Conservation (phyloP, 2,797 vertebrate species). For the Neoniphon sammara region DNA sequence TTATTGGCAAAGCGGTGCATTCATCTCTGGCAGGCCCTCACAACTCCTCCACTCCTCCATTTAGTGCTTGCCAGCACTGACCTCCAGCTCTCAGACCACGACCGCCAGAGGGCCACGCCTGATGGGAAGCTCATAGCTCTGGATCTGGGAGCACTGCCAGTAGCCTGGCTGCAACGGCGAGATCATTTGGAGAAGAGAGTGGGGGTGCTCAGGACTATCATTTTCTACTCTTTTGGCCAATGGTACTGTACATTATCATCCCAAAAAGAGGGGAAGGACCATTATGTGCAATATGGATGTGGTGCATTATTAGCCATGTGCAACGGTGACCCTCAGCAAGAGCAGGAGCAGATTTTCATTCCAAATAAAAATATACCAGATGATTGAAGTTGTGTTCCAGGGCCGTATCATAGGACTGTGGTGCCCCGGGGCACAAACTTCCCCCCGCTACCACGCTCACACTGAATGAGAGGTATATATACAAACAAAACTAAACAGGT, state of each 20-base stretch:
- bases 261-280: conserved; percentile 17
- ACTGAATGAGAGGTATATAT: too few relatives aligned
- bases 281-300: conserved; percentile 1
- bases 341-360: too few relatives aligned
- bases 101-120: conserved; percentile 40
- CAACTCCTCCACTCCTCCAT: conserved; percentile 52
- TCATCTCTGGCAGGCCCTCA: conserved; percentile 60
- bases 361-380: too few relatives aligned
- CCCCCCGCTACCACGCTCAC: too few relatives aligned
- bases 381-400: too few relatives aligned
- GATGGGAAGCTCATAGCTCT: conserved; percentile 61
- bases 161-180: conserved; percentile 27
- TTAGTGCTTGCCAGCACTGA: conserved; percentile 60
- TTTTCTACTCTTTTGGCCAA: conserved; percentile 27
- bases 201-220: conserved; percentile 24
- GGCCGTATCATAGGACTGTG: too few relatives aligned
- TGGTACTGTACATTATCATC: conserved; percentile 13
- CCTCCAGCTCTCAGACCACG: conserved; percentile 52
- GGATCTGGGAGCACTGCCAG: conserved; percentile 71
- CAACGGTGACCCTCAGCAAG: background rate
- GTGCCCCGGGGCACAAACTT: too few relatives aligned
- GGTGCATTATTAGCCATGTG: background rate
- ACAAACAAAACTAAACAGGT: too few relatives aligned
- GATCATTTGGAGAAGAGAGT: conserved; percentile 38
- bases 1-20: conserved; percentile 46